Evolutionary conservation across 1,140 invertebrate genomes (phyloP).

Genomic region (Pseudomyrmex dendroicus): DNA sequence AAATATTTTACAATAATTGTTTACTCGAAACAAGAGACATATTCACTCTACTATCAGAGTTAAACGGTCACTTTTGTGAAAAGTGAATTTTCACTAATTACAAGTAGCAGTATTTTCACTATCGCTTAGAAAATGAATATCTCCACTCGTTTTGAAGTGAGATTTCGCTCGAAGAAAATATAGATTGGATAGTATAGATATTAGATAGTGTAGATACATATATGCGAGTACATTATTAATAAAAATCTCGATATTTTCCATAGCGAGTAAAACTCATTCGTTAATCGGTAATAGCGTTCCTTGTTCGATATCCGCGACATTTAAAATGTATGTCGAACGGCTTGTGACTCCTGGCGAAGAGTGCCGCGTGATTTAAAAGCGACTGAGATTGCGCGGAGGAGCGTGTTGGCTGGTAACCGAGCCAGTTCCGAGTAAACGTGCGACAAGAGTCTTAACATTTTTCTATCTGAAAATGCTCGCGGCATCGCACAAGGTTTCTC

Average conservation of each 20-base stretch:
- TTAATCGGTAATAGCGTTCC: slow-evolving; percentile 21
- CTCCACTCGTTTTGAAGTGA: too few species aligned
- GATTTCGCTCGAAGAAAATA: too few species aligned
- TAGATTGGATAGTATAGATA: too few species aligned
- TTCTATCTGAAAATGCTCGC: slow-evolving; percentile 31
- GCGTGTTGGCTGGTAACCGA: neutral
- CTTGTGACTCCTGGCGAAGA: slow-evolving; percentile 18
- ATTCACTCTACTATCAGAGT: too few species aligned
- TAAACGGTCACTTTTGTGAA: too few species aligned
- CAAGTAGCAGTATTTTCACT: too few species aligned
- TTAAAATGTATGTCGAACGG: slow-evolving; percentile 13
- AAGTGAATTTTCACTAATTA: too few species aligned
- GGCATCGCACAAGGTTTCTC: slow-evolving; percentile 13
- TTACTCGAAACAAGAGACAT: too few species aligned
- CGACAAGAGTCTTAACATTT: slow-evolving; percentile 3
- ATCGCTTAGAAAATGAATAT: too few species aligned
- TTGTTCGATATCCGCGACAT: slow-evolving; percentile 3
- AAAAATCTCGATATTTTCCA: neutral
- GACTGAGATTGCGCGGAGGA: neutral
- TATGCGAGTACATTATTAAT: neutral
- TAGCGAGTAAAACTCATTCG: neutral
- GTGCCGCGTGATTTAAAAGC: slow-evolving; percentile 44
- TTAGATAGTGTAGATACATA: too few species aligned
- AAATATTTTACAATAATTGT: too few species aligned
- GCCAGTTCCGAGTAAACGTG: neutral